These are phyloP conservation scores for Antheraea yamamai DNA, from an alignment of 2,888 invertebrate genomes.

Conservation along the genomic window DNA sequence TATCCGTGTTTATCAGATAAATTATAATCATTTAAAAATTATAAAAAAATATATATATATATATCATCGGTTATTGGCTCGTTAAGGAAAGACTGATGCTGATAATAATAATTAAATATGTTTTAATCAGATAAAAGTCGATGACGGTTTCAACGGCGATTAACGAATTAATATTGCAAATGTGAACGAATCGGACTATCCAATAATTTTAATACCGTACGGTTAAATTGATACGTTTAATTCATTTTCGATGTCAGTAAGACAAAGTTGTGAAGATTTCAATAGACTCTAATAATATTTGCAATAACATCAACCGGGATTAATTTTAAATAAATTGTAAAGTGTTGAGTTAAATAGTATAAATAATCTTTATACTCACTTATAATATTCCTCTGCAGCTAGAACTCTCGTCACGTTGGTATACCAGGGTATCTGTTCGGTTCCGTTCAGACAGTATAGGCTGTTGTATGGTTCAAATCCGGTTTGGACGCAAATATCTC, in stretches of 20 bases:
- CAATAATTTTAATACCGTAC: background rate
- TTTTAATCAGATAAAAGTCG: slow-evolving; percentile 17
- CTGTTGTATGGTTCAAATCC: slow-evolving; percentile 67
- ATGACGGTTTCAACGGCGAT: slow-evolving; percentile 13
- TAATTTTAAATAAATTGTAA: too few species aligned
- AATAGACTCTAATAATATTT: too few species aligned
- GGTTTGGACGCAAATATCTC: slow-evolving; percentile 71
- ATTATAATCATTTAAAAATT: background rate
- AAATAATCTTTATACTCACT: slow-evolving; percentile 66
- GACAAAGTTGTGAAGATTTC: background rate
- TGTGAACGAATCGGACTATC: background rate
- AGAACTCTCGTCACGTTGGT: slow-evolving; percentile 78
- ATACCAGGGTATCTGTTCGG: slow-evolving; percentile 68
- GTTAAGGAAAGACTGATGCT: slow-evolving; percentile 21
- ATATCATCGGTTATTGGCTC: slow-evolving; percentile 17
- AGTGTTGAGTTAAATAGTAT: too few species aligned
- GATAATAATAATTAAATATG: slow-evolving; percentile 20
- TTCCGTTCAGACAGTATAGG: slow-evolving; percentile 67
- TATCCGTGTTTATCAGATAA: slow-evolving; percentile 14
- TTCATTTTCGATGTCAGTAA: background rate
- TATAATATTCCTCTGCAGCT: slow-evolving; percentile 86
- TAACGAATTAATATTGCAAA: slow-evolving; percentile 5
- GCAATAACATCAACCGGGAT: too few species aligned
- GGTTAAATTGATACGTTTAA: background rate
- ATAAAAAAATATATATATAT: slow-evolving; percentile 7